phyloP scores from a whole-genome alignment of 2,888 invertebrate species.

The Kuschelorhynchus macadamiae region DNA sequence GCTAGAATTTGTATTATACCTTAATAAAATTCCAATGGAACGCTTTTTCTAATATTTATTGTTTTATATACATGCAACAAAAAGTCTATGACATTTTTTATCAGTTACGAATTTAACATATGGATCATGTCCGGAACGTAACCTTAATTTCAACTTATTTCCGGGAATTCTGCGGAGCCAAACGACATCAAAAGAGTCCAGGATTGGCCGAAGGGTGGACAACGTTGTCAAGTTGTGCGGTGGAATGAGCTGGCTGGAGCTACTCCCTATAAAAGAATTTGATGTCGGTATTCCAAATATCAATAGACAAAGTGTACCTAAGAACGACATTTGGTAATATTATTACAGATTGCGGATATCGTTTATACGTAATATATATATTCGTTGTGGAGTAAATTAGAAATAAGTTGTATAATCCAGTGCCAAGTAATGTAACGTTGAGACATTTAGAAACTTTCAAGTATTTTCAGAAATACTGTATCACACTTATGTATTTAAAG shows the following conservation, averaged over 20 bases:
- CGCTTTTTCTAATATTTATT: too few species aligned
- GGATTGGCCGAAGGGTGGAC: conserved; percentile 50
- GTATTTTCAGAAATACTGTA: too few species aligned
- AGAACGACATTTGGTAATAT: too few species aligned
- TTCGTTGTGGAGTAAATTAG: too few species aligned
- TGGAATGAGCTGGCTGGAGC: conserved; percentile 64
- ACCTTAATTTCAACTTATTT: conserved; percentile 55
- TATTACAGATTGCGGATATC: too few species aligned
- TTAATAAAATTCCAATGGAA: too few species aligned
- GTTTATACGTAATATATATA: too few species aligned
- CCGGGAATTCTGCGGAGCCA: conserved; percentile 58
- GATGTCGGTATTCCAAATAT: not conserved
- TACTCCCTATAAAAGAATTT: conserved; percentile 67
- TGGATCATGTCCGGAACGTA: conserved; percentile 62
- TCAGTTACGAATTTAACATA: conserved; percentile 61
- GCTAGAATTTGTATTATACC: too few species aligned
- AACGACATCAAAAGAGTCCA: conserved; percentile 61
- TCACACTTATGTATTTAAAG: too few species aligned
- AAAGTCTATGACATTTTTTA: conserved; percentile 61
- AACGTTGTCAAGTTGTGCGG: conserved; percentile 44
- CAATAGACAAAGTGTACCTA: conserved; percentile 59
- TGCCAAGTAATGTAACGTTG: too few species aligned
- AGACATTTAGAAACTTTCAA: too few species aligned
- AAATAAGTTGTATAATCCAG: too few species aligned
- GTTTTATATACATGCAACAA: conserved; percentile 60